A percentile compares a stretch with the other conserved stretches of the same genome.
These are phyloP conservation scores for Chionoecetes opilio DNA, from an alignment of 1,140 invertebrate genomes.

Conservation along the genomic window DNA sequence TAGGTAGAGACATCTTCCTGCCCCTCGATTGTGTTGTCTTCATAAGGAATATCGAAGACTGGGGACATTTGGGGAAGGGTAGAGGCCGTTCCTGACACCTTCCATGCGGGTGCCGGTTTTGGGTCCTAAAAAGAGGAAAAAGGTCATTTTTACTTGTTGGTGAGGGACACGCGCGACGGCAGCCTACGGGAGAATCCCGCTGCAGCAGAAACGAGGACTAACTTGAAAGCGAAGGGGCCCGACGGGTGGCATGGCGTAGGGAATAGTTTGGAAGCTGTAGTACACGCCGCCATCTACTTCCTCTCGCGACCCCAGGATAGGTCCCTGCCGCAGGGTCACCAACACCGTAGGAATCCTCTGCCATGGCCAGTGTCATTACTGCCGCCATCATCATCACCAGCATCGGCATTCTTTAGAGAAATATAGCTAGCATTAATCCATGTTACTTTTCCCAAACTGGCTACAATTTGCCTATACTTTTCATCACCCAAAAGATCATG, in stretches of 20 bases:
- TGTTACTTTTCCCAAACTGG: too few species aligned
- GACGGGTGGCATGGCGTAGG: slow-evolving; percentile 50
- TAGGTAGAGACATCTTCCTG: slow-evolving; percentile 98
- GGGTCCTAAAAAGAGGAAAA: neutral
- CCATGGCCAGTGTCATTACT: neutral
- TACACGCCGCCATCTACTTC: neutral
- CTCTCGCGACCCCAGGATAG: neutral
- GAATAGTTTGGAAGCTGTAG: slow-evolving; percentile 49
- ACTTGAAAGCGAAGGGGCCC: slow-evolving; percentile 38
- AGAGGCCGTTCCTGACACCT: neutral
- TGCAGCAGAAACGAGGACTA: neutral
- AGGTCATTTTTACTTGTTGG: neutral
- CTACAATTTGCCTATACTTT: too few species aligned
- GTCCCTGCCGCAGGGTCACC: neutral
- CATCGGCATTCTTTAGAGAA: neutral
- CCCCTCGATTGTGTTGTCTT: slow-evolving; percentile 84
- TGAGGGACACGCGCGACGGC: neutral
- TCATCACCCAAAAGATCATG: too few species aligned
- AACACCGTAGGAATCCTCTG: neutral
- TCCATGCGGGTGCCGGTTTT: neutral
- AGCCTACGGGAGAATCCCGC: neutral
- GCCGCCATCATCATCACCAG: neutral
- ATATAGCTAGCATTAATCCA: too few species aligned
- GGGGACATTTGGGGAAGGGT: neutral
- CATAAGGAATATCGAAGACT: neutral